Evolutionary conservation across 1,140 invertebrate genomes (phyloP), one percentile per base, ranked within the genome.

Genomic region (Drosophila erecta): DNA sequence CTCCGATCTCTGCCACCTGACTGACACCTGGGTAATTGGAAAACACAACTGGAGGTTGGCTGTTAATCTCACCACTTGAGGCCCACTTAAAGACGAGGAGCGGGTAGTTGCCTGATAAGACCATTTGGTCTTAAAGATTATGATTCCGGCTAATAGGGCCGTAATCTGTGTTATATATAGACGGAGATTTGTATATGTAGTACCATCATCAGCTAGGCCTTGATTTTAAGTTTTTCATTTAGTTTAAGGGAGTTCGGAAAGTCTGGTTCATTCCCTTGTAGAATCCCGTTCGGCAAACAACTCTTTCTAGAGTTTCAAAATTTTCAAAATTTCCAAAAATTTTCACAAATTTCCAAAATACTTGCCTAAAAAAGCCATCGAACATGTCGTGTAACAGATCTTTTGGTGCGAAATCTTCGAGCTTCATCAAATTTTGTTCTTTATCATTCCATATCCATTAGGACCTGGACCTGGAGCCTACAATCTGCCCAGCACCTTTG

Each of bases 381-480:
- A 64, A 46, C 30, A 76, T 76, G 72, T 57, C 71, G 1, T 27
- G 27, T 1, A 57, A 41, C 4, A 51, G 15, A 53, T 27, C 51
- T 7, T 15, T 44, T 11, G 72, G 72, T 76, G 58, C 38, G 8
- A 27, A 10, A 1, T 7, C 15, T 17, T 15, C 1, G 22, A 24
- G 1, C 30, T 3, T 10, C 3, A 30, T 7, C 15, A 3, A 11
- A 4, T 22, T 33, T 27, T 15, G 5, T 10, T 35, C 20, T 14
- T 5, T 5, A 24, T 12, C 11, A 22, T 15, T 20, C 0, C 24
- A 12, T 33, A 33, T 50, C 0, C 0, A 4, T 4, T 12, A 76
- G 72, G 72, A 66, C 72, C 72, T 7, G 72, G 72, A 12, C 72
- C 72, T 37, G 72, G 60, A 0, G 72, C 72, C 6, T 76, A 76